Evolutionary conservation across 2,797 vertebrate species (phyloP).

Genomic region (Myioborus miniatus): DNA sequence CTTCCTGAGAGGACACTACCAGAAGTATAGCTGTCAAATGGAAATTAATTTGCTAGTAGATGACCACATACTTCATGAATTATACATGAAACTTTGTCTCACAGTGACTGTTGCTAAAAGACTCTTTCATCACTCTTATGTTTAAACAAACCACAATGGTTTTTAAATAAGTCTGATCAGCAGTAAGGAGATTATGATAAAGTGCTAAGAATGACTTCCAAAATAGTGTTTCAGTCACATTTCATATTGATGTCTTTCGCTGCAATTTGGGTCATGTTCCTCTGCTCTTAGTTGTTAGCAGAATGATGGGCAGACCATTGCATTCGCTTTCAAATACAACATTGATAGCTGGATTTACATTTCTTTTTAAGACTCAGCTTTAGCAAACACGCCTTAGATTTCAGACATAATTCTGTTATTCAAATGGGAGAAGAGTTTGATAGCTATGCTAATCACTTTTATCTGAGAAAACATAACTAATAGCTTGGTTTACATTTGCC

Average conservation of each 20-base stretch:
- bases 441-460: constrained; percentile 88
- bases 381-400: constrained; percentile 74
- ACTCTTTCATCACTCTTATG: constrained; percentile 72
- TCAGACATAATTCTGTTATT: constrained; percentile 83
- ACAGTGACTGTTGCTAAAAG: constrained; percentile 72
- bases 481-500: constrained; percentile 85
- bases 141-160: constrained; percentile 75
- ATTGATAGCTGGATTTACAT: constrained; percentile 76
- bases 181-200: constrained; percentile 60
- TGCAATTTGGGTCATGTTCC: constrained; percentile 42
- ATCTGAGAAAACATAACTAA: constrained; percentile 87
- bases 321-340: constrained; percentile 52
- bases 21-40: constrained; percentile 72
- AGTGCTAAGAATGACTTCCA: constrained; percentile 61
- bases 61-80: constrained; percentile 81
- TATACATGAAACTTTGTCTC: constrained; percentile 78
- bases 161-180: constrained; percentile 75
- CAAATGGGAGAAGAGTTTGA: constrained; percentile 83
- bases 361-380: constrained; percentile 70
- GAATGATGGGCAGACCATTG: constrained; percentile 41
- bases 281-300: constrained; percentile 33
- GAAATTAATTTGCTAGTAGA: constrained; percentile 78
- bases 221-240: constrained; percentile 45
- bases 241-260: constrained; percentile 24
- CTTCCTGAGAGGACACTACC: constrained; percentile 75